Evolutionary conservation across 2,888 invertebrate species (phyloP), one percentile per base, ranked within the genome.

Genomic region (Ceramica pisi): DNA sequence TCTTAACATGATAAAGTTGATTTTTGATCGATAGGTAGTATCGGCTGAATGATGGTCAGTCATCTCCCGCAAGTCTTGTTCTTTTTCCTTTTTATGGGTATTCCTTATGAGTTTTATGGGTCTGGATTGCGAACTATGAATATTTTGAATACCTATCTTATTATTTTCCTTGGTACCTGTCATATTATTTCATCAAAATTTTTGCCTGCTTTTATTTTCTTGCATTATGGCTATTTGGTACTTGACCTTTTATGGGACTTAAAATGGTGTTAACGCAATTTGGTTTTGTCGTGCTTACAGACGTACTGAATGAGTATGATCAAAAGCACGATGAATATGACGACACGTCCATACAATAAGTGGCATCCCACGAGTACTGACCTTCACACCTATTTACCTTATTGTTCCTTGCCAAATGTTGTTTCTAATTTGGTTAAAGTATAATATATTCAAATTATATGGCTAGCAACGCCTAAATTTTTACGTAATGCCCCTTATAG

Each of bases 401-500:
- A 67, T 35, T 64, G n/a, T 67, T 56, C 60, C 55, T 69, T 65
- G 46, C 68, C 57, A 78, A 67, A 67, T 77, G 44, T 71, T 80
- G 12, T 70, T 62, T 78, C 51, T 82, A 71, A 76, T 61, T 74
- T 76, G 10, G 66, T 62, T 66, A 46, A 69, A 82, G 56, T 84
- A 76, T 73, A 75, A 81, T 78, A 84, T 78, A 66, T 80, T 74
- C 41, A 83, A 83, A 83, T 83, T 78, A 82, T 80, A 77, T 74
- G 80, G 75, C 85, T 78, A 79, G 77, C 70, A 81, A 71, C 57
- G 51, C 70, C 78, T 41, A 73, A 71, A 61, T 78, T 81, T 90
- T 93, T 92, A 91, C 90, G 91, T 91, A 93, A 93, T 75, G 72
- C 81, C 79, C 70, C 77, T 82, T 64, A 75, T 50, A 70, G 85